These are phyloP conservation scores for Acanthosepion lycidas DNA, from an alignment of 2,888 invertebrate species.

Conservation along the genomic window DNA sequence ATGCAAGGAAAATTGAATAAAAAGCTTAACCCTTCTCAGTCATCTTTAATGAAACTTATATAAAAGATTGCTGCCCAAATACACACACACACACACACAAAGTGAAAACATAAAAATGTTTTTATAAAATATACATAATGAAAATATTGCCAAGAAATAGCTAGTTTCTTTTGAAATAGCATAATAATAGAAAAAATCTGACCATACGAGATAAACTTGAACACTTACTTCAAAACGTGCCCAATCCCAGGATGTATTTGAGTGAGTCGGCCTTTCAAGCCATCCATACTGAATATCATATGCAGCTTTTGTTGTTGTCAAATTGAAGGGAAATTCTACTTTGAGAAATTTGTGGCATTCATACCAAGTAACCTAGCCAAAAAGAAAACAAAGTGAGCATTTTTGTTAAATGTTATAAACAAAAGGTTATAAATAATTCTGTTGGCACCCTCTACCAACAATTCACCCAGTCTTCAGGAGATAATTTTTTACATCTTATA, in stretches of 20 bases:
- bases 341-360: slow-evolving; percentile 77
- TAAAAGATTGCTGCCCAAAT: too few relatives aligned
- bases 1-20: too few relatives aligned
- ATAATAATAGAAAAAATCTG: background rate
- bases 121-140: too few relatives aligned
- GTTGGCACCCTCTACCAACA: too few relatives aligned
- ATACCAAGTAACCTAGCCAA: slow-evolving; percentile 74
- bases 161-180: background rate
- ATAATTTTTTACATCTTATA: too few relatives aligned
- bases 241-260: slow-evolving; percentile 77
- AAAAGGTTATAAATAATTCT: too few relatives aligned
- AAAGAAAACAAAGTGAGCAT: background rate
- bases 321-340: slow-evolving; percentile 76
- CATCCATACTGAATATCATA: slow-evolving; percentile 77
- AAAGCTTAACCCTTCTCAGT: too few relatives aligned
- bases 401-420: background rate
- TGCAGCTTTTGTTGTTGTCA: slow-evolving; percentile 71
- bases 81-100: too few relatives aligned
- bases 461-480: too few relatives aligned
- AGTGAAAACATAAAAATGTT: too few relatives aligned
- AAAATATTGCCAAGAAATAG: too few relatives aligned
- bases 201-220: background rate
- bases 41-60: too few relatives aligned
- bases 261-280: slow-evolving; percentile 76
- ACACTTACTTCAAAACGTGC: slow-evolving; percentile 76